These are phyloP conservation scores for Pseudopodoces humilis DNA, from an alignment of 2,113 vertebrate species.

Conservation along the genomic window DNA sequence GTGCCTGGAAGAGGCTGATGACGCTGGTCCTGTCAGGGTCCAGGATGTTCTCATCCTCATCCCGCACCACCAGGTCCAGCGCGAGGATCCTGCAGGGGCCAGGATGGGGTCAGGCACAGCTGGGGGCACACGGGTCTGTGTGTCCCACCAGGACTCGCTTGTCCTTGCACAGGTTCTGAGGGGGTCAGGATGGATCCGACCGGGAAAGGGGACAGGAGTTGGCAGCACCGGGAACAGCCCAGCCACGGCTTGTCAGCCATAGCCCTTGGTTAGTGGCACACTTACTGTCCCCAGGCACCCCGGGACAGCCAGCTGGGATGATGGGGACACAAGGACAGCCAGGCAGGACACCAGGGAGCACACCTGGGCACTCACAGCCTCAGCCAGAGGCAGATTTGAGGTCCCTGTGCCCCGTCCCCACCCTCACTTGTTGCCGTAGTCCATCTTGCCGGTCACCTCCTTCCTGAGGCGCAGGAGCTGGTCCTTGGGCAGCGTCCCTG, in stretches of 20 bases:
- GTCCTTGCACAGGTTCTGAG: background rate
- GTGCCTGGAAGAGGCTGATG: slow-evolving; percentile 65
- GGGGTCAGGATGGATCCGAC: background rate
- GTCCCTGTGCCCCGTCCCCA: accelerated
- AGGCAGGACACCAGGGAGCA: background rate
- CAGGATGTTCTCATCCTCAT: slow-evolving; percentile 58
- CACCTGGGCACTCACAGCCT: background rate
- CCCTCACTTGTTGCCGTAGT: slow-evolving; percentile 67
- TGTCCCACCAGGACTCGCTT: accelerated
- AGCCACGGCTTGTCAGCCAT: accelerated
- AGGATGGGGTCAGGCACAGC: accelerated
- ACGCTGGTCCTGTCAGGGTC: slow-evolving; percentile 56
- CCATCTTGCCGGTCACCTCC: slow-evolving; percentile 63
- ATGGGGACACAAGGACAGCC: background rate
- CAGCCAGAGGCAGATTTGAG: background rate
- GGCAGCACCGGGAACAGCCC: background rate
- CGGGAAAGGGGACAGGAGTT: background rate
- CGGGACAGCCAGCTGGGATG: background rate
- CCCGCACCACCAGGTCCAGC: slow-evolving; percentile 63
- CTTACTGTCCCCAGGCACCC: background rate
- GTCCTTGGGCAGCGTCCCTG: slow-evolving; percentile 51
- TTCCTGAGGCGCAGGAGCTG: slow-evolving; percentile 58
- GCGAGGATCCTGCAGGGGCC: slow-evolving; percentile 12
- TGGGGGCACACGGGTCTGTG: accelerated
- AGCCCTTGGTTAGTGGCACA: too few relatives aligned